Evolutionary conservation across 1,140 invertebrate species (phyloP), one percentile per base, ranked within the genome.

Genomic region (Papilio xuthus): DNA sequence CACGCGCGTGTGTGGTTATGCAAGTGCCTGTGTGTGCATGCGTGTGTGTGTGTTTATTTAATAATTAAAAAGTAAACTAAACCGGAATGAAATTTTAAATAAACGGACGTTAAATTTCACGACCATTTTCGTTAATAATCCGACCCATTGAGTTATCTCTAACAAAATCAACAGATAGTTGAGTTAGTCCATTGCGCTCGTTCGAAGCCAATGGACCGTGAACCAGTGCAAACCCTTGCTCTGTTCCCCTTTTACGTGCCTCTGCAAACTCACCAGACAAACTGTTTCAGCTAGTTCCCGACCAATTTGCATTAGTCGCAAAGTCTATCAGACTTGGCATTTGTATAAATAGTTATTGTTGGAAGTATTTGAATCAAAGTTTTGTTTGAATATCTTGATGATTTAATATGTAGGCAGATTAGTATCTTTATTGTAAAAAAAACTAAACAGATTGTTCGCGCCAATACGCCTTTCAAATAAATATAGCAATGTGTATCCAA

Each of bases 121-220:
- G 13, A 10, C 42, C n/a, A 69, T 77, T 60, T 41, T 72, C 41
- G 74, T 26, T 47, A 76, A 42, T 77, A 70, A 44, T 63, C 63
- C 74, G 72, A 78, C 63, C 72, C 77, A 78, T 32, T 81, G 80
- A 76, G 78, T 78, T 73, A 76, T 70, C 56, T 32, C 60, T 81
- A 78, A 81, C 77, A 44, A 76, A 81, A 69, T 78, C 77, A 76
- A 63, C 73, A 42, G 79, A 80, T 56, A 73, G 74, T 74, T 77
- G 60, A 41, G 63, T 37, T 23, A 44, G 42, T 42, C 20, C 41
- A 50, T 4, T 42, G 41, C 41, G 42, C 41, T 26, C 44, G 44
- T 32, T 53, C 77, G 28, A 42, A 67, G 41, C 63, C 63, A 81
- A 81, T 81, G 80, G 67, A 78, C 71, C 77, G 80, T 71, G 53